Evolutionary conservation across 2,888 invertebrate species (phyloP).

Genomic region (Eupithecia inturbata): DNA sequence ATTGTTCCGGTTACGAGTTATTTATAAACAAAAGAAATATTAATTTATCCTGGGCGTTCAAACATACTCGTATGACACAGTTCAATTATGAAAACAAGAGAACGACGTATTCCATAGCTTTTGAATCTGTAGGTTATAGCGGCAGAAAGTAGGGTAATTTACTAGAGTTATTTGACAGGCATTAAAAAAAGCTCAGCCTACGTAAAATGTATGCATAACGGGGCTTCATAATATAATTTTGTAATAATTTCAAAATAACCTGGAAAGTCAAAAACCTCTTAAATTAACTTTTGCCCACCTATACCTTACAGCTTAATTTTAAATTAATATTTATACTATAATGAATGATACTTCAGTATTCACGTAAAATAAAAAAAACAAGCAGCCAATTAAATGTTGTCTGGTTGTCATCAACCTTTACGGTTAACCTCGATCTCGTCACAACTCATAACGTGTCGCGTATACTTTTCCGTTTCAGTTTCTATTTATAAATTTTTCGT

Average conservation of each 20-base stretch:
- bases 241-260: slow-evolving; percentile 42
- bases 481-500: slow-evolving; percentile 55
- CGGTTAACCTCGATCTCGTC: slow-evolving; percentile 56
- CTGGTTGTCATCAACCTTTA: slow-evolving; percentile 52
- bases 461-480: slow-evolving; percentile 18
- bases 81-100: slow-evolving; percentile 67
- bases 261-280: slow-evolving; percentile 15
- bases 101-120: slow-evolving; percentile 49
- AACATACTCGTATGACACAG: slow-evolving; percentile 79
- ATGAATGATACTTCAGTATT: background rate
- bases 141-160: slow-evolving; percentile 40
- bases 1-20: slow-evolving; percentile 81
- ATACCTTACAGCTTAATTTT: background rate
- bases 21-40: slow-evolving; percentile 80
- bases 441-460: slow-evolving; percentile 26
- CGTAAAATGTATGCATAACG: slow-evolving; percentile 42
- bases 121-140: slow-evolving; percentile 40
- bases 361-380: background rate
- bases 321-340: background rate
- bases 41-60: slow-evolving; percentile 72
- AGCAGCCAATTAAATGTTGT: slow-evolving; percentile 47
- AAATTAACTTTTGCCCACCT: slow-evolving; percentile 20
- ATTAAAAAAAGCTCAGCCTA: slow-evolving; percentile 34
- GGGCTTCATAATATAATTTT: slow-evolving; percentile 38
- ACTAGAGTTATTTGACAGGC: slow-evolving; percentile 38